Evolutionary conservation across 2,113 vertebrate genomes (phyloP).

Genomic region (Callorhinus ursinus): DNA sequence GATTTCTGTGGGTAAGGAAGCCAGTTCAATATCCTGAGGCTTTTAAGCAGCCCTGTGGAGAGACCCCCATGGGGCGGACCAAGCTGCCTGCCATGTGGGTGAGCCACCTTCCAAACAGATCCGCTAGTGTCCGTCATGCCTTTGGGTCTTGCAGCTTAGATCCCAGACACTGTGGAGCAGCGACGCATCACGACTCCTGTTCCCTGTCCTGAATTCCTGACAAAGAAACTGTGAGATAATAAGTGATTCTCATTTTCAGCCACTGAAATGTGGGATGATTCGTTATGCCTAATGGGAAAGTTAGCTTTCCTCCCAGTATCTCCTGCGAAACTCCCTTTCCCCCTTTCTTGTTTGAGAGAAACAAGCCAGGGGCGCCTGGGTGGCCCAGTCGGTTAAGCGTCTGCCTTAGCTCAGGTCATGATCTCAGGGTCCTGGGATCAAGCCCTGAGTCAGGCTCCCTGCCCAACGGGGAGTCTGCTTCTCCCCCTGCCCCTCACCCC

Average conservation of each 20-base stretch:
- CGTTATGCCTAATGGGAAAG: background rate
- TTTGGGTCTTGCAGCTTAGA: background rate
- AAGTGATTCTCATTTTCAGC: too few relatives aligned
- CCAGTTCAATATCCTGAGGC: background rate
- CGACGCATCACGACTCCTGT: background rate
- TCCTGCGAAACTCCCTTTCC: background rate
- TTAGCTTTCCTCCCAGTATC: background rate
- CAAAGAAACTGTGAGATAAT: background rate
- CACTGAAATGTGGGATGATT: background rate
- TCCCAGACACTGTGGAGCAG: background rate
- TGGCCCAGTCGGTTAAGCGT: background rate
- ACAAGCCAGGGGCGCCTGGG: background rate
- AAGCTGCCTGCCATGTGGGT: accelerated
- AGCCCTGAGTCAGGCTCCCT: background rate
- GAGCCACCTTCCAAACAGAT: background rate
- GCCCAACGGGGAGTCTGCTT: background rate
- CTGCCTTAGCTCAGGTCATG: background rate
- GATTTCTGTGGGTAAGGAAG: background rate
- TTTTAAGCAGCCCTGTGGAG: accelerated
- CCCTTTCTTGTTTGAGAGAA: background rate
- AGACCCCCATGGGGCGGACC: too few relatives aligned
- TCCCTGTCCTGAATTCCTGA: background rate
- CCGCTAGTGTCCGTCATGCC: accelerated
- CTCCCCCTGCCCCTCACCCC: background rate
- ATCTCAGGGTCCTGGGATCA: background rate